Evolutionary conservation across 2,797 vertebrate genomes (phyloP).

Genomic region (Bovichtus diacanthus): DNA sequence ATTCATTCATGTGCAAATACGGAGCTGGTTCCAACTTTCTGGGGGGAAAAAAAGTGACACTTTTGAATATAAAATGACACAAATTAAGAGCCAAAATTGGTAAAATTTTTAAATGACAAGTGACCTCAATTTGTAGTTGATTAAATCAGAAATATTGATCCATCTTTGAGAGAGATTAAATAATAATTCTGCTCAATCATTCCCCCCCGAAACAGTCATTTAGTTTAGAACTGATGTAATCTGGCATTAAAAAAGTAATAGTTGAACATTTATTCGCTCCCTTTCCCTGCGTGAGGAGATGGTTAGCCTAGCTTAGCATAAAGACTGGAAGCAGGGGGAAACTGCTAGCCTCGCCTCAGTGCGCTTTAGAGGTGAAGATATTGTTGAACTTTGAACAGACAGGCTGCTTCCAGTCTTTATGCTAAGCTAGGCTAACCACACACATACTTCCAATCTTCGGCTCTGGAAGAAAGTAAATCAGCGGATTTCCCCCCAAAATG

Average conservation of each 20-base stretch:
- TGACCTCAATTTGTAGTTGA: background rate
- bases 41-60: background rate
- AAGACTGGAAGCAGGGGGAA: background rate
- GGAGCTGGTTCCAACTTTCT: background rate
- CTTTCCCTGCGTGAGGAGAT: background rate
- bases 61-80: background rate
- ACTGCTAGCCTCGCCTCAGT: background rate
- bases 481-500: background rate
- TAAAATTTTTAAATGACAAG: background rate
- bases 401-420: background rate
- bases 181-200: too few relatives aligned
- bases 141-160: background rate
- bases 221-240: background rate
- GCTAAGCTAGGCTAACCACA: conserved; percentile 12
- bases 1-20: background rate
- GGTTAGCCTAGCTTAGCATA: conserved; percentile 10
- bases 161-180: too few relatives aligned
- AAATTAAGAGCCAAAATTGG: background rate
- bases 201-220: background rate
- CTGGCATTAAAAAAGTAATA: background rate
- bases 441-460: background rate
- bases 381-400: background rate
- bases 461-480: background rate
- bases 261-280: background rate
- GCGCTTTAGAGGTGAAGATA: background rate